phyloP scores from a whole-genome alignment of 2,888 invertebrate species.

The Papilio elwesi region DNA sequence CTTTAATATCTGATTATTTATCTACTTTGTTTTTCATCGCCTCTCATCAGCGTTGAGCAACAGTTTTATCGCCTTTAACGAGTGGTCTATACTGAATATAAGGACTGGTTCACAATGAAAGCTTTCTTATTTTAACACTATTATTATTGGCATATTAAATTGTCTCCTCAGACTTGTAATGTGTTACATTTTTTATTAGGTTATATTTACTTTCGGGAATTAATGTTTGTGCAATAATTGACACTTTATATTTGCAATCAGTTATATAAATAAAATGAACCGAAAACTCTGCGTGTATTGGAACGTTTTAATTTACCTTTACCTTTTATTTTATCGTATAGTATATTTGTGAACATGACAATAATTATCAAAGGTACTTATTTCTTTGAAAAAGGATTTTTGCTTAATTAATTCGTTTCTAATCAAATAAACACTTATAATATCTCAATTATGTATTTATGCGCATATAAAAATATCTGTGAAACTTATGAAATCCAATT shows the following conservation, averaged over 20 bases:
- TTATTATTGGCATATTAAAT: no score
- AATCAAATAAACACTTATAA: not conserved
- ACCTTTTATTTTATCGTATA: no score
- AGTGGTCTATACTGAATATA: constrained; percentile 8
- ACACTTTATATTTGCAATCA: not conserved
- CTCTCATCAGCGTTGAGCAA: constrained; percentile 10
- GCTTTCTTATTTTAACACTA: not conserved
- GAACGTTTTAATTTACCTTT: no score
- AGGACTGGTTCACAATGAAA: not conserved
- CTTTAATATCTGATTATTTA: constrained; percentile 31
- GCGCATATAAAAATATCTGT: not conserved
- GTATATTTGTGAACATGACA: no score
- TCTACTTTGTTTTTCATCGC: constrained; percentile 26
- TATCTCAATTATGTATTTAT: not conserved
- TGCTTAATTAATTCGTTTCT: not conserved
- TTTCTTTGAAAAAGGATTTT: no score
- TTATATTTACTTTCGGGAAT: no score
- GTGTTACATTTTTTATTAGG: no score
- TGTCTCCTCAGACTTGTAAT: not conserved
- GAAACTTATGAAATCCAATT: not conserved
- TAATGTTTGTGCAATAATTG: not conserved
- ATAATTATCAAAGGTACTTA: no score
- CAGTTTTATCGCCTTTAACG: constrained; percentile 24
- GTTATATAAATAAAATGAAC: no score
- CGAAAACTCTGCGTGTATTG: no score